Evolutionary conservation across 2,888 invertebrate genomes (phyloP).

Genomic region (Cyclophora albipunctata): DNA sequence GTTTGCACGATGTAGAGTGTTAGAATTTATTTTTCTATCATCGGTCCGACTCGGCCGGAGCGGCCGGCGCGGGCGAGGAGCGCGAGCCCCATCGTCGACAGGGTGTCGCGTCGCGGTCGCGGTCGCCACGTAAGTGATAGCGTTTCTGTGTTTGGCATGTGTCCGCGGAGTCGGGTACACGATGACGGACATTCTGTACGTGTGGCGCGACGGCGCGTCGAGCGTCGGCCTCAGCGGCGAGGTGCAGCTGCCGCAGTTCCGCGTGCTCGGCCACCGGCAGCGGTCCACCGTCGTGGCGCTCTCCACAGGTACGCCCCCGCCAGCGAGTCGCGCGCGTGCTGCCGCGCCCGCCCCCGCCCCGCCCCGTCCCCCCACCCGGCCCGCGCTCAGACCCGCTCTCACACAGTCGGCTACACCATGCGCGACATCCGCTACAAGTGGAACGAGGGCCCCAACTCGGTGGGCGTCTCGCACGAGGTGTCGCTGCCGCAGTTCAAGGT

Average conservation of each 20-base stretch:
- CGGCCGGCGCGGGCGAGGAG: constrained; percentile 5
- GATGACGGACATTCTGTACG: constrained; percentile 92
- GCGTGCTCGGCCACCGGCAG: constrained; percentile 94
- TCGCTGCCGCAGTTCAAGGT: constrained; percentile 97
- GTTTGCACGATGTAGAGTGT: constrained; percentile 15
- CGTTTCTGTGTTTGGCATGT: constrained; percentile 60
- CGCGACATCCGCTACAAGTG: constrained; percentile 95
- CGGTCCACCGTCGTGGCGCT: constrained; percentile 91
- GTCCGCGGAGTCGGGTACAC: constrained; percentile 89
- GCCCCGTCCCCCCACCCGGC: constrained; percentile 15
- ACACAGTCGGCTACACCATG: constrained; percentile 95
- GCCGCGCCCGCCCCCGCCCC: constrained; percentile 3
- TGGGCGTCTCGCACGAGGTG: constrained; percentile 93
- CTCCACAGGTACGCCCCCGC: constrained; percentile 83
- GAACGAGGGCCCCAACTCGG: constrained; percentile 93
- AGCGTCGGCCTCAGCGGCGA: constrained; percentile 93
- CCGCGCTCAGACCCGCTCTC: constrained; percentile 8
- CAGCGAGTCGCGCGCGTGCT: constrained; percentile 2
- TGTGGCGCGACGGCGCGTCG: constrained; percentile 90
- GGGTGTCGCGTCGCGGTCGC: constrained; percentile 16
- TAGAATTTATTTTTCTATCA: constrained; percentile 24
- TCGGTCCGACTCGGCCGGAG: constrained; percentile 7
- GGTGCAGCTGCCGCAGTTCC: constrained; percentile 95
- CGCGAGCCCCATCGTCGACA: constrained; percentile 14
- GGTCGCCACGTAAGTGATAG: constrained; percentile 46